Conservation (phyloP, 2,113 vertebrate genomes). For the Pachyramphus minor region DNA sequence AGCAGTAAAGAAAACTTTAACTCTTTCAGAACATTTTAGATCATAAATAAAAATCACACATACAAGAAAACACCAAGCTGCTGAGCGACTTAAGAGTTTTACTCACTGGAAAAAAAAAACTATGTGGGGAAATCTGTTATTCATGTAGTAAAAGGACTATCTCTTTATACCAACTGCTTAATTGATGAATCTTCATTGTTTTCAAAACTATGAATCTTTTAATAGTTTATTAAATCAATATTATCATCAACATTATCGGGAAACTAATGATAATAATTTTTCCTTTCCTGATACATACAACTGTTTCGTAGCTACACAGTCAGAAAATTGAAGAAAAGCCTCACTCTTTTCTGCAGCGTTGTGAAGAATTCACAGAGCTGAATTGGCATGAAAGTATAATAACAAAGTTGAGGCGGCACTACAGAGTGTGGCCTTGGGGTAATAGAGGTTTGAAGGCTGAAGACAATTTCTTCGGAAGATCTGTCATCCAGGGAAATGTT, state of each 20-base stretch:
- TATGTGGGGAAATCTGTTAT: neutral
- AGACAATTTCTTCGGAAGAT: neutral
- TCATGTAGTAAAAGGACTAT: neutral
- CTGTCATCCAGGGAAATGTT: neutral
- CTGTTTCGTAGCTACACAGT: neutral
- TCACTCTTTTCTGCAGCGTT: neutral
- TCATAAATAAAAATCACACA: neutral
- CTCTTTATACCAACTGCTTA: neutral
- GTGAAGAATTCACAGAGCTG: neutral
- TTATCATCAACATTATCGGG: neutral
- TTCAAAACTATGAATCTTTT: neutral
- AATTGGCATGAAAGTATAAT: neutral
- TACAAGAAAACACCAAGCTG: neutral
- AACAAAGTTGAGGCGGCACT: neutral
- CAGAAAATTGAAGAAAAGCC: neutral
- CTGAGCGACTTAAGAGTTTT: neutral
- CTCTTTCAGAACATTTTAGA: neutral
- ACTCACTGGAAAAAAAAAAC: neutral
- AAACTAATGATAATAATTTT: neutral
- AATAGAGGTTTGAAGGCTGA: neutral
- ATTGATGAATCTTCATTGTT: neutral
- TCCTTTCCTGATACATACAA: neutral
- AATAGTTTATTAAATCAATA: neutral
- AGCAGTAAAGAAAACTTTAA: neutral
- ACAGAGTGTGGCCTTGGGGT: neutral